These are phyloP conservation scores for Anomalospiza imberbis DNA, from an alignment of 2,797 vertebrate species.

Conservation along the genomic window DNA sequence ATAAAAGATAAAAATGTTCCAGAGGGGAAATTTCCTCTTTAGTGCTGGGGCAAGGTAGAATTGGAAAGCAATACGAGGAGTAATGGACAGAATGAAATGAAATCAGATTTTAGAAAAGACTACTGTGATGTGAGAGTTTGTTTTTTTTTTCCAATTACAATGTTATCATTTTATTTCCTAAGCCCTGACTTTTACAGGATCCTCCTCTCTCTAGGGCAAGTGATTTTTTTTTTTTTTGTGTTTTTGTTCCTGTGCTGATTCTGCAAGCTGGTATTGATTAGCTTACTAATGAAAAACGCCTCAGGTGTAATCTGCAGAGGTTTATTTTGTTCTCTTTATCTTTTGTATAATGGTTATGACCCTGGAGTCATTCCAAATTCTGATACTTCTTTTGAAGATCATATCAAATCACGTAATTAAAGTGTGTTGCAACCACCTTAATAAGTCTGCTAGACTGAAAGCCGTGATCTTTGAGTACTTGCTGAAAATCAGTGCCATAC, in stretches of 20 bases:
- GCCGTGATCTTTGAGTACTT: not conserved
- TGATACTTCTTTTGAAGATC: slow-evolving; percentile 1
- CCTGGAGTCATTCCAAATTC: slow-evolving; percentile 14
- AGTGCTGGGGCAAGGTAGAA: slow-evolving; percentile 33
- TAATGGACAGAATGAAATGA: slow-evolving; percentile 38
- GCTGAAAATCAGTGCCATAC: not conserved
- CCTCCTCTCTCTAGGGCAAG: not conserved
- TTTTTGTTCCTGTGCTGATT: not conserved
- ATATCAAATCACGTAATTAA: not conserved
- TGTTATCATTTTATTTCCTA: not conserved
- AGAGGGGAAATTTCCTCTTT: slow-evolving; percentile 55
- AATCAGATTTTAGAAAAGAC: slow-evolving; percentile 28
- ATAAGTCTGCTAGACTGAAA: not conserved
- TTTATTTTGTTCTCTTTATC: slow-evolving; percentile 16
- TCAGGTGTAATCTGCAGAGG: not conserved
- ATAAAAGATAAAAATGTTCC: slow-evolving; percentile 53
- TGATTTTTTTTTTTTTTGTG: not conserved
- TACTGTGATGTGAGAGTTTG: not conserved
- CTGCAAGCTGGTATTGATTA: slow-evolving; percentile 7
- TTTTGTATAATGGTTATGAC: not conserved
- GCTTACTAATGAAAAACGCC: not conserved
- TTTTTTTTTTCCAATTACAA: not conserved
- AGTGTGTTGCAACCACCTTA: not conserved
- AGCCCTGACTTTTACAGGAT: not conserved
- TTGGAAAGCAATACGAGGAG: slow-evolving; percentile 24